A percentile compares a stretch with the other conserved stretches of the same genome.
Evolutionary conservation across 2,113 vertebrate species (phyloP).

Genomic region (Marmota monax): DNA sequence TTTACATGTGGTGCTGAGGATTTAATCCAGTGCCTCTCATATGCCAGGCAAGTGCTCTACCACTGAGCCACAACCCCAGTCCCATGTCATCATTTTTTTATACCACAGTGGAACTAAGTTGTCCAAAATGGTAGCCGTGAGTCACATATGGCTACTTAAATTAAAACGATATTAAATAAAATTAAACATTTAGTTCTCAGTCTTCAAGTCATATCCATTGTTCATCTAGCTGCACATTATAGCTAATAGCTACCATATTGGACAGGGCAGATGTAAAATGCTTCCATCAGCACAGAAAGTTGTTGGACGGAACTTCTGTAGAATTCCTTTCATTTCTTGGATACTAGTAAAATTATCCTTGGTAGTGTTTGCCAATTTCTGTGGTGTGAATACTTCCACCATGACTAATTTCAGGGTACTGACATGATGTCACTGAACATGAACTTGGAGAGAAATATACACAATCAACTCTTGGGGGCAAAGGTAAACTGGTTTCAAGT

Average conservation of each 20-base stretch:
- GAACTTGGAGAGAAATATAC: neutral
- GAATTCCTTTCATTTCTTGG: neutral
- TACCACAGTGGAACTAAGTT: neutral
- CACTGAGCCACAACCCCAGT: too few species aligned
- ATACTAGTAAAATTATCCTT: neutral
- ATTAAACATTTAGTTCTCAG: neutral
- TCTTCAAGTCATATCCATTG: neutral
- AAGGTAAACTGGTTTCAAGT: neutral
- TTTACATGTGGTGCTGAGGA: too few species aligned
- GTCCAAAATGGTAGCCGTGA: neutral
- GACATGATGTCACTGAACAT: neutral
- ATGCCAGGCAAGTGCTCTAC: too few species aligned
- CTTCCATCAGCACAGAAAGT: neutral
- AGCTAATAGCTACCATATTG: neutral
- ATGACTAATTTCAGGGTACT: neutral
- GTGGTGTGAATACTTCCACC: neutral
- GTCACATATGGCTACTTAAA: neutral
- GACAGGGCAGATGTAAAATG: neutral
- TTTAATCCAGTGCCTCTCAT: too few species aligned
- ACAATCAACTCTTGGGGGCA: neutral
- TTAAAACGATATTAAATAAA: neutral
- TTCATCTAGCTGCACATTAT: neutral
- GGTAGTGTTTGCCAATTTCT: neutral
- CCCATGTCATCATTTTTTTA: neutral
- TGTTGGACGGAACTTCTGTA: neutral